Percentiles rank a stretch among this genome's conserved stretches.
phyloP scores from a whole-genome alignment of 2,888 invertebrate species.

The Griposia aprilina region DNA sequence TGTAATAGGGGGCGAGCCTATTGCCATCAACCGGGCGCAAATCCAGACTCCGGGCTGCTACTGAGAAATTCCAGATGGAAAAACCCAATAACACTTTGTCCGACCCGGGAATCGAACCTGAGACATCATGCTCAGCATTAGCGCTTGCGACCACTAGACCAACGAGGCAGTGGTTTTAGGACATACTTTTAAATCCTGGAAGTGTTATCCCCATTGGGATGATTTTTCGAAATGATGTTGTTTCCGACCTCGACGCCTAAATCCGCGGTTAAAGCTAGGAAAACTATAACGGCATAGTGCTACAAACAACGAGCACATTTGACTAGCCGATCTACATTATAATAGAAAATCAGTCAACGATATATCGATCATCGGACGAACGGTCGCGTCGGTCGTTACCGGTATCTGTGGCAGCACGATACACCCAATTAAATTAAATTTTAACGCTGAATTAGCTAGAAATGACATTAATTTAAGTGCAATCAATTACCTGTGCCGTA shows the following conservation, averaged over 20 bases:
- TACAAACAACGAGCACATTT: background rate
- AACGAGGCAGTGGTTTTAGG: background rate
- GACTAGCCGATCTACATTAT: background rate
- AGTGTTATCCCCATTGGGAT: too few species aligned
- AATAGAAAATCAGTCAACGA: background rate
- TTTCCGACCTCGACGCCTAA: too few species aligned
- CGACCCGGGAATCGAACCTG: too few species aligned
- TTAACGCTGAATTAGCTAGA: conserved; percentile 18
- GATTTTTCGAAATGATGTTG: background rate
- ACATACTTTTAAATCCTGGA: background rate
- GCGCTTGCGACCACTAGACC: too few species aligned
- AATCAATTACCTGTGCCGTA: conserved; percentile 8
- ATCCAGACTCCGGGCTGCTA: too few species aligned
- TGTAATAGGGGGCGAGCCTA: too few species aligned
- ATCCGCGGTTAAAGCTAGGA: background rate
- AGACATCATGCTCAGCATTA: too few species aligned
- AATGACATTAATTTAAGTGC: conserved; percentile 3
- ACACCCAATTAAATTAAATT: conserved; percentile 18
- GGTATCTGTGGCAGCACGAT: conserved; percentile 4
- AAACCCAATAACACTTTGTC: too few species aligned
- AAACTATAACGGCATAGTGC: background rate
- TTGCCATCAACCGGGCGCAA: too few species aligned
- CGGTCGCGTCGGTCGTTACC: background rate
- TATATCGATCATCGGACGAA: background rate
- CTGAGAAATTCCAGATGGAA: too few species aligned